These are phyloP conservation scores for Papilio polytes DNA, from an alignment of 1,140 invertebrate species.

Conservation along the genomic window DNA sequence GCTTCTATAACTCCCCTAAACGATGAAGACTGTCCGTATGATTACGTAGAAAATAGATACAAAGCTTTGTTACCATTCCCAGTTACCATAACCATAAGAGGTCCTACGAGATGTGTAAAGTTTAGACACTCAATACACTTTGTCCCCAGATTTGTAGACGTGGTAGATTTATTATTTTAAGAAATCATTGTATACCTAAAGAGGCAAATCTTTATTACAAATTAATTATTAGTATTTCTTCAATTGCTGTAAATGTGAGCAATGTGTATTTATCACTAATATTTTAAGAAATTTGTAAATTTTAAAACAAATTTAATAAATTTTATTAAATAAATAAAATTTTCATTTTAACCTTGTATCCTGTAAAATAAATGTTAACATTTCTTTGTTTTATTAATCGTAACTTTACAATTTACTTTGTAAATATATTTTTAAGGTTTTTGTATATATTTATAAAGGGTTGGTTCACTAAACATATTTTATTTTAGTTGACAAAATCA, in stretches of 20 bases:
- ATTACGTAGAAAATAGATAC: slow-evolving; percentile 56
- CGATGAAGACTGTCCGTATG: slow-evolving; percentile 68
- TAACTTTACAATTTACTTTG: slow-evolving; percentile 32
- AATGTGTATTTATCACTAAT: slow-evolving; percentile 54
- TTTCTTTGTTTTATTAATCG: slow-evolving; percentile 41
- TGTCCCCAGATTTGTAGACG: not conserved
- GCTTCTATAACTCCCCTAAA: slow-evolving; percentile 52
- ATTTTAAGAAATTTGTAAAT: slow-evolving; percentile 76
- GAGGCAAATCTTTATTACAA: slow-evolving; percentile 38
- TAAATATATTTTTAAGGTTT: slow-evolving; percentile 25
- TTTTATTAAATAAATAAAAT: slow-evolving; percentile 58
- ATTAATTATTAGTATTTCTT: slow-evolving; percentile 36
- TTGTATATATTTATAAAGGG: slow-evolving; percentile 26
- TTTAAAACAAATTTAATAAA: slow-evolving; percentile 79
- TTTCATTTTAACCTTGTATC: slow-evolving; percentile 48
- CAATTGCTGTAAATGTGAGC: slow-evolving; percentile 31
- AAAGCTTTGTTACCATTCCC: slow-evolving; percentile 59
- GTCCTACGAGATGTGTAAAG: not conserved
- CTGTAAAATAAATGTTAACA: slow-evolving; percentile 16
- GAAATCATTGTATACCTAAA: slow-evolving; percentile 35
- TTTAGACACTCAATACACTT: not conserved
- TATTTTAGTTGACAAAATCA: slow-evolving; percentile 35
- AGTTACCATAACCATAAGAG: slow-evolving; percentile 69
- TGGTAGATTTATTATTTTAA: slow-evolving; percentile 36
- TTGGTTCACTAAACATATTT: slow-evolving; percentile 30